A percentile compares a stretch with the other conserved stretches of the same genome.
These are phyloP conservation scores for Colletes latitarsis DNA, from an alignment of 1,140 invertebrate species.

Conservation along the genomic window DNA sequence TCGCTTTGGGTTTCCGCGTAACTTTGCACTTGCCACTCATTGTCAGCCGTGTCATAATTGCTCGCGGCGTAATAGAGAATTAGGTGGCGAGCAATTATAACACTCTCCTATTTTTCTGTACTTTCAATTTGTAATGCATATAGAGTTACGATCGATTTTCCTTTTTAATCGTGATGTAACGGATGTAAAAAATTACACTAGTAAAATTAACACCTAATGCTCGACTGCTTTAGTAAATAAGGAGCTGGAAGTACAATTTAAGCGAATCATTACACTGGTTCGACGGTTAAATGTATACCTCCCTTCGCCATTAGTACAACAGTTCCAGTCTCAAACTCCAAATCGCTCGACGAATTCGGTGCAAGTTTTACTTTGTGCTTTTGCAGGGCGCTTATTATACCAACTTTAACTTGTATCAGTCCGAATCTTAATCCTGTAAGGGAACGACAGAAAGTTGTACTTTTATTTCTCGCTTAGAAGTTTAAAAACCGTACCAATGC, in stretches of 20 bases:
- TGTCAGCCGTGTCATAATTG: too few relatives aligned
- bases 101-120: too few relatives aligned
- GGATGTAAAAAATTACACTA: too few relatives aligned
- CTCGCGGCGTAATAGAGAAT: too few relatives aligned
- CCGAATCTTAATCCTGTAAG: conserved; percentile 77
- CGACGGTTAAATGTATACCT: conserved; percentile 65
- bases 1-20: too few relatives aligned
- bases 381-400: conserved; percentile 63
- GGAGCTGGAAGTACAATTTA: too few relatives aligned
- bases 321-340: conserved; percentile 64
- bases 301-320: conserved; percentile 79
- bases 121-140: not conserved
- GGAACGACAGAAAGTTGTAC: conserved; percentile 3
- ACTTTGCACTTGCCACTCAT: too few relatives aligned
- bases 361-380: conserved; percentile 51
- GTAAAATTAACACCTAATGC: too few relatives aligned
- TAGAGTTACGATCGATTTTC: not conserved
- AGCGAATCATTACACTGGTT: conserved; percentile 29
- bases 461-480: not conserved
- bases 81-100: too few relatives aligned
- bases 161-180: too few relatives aligned
- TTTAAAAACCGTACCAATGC: conserved; percentile 79
- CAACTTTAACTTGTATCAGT: conserved; percentile 78
- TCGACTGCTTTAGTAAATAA: too few relatives aligned
- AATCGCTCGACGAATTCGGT: conserved; percentile 70